Conservation (phyloP, 2,888 invertebrate species). For the Coelinius sp. region DNA sequence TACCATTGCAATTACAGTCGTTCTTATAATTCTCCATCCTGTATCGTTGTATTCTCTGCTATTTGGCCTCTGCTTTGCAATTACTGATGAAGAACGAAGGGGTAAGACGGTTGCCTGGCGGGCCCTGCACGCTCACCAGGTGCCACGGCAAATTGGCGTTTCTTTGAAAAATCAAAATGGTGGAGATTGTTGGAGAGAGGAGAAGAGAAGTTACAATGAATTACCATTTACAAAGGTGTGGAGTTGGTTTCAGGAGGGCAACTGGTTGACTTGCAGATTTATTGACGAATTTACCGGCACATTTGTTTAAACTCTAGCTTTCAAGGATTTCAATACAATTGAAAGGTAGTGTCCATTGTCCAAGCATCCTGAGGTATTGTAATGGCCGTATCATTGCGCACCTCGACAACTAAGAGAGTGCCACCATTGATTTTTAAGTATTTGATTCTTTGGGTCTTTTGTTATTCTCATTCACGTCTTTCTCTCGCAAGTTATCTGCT, state of each 20-base stretch:
- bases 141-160: constrained; percentile 56
- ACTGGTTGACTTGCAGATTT: constrained; percentile 64
- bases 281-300: constrained; percentile 65
- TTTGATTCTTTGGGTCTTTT: constrained; percentile 24
- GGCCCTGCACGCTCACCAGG: constrained; percentile 48
- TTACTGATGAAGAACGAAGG: constrained; percentile 38
- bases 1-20: constrained; percentile 47
- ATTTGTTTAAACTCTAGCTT: constrained; percentile 55
- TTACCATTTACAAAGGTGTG: constrained; percentile 7
- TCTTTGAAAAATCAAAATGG: constrained; percentile 54
- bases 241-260: constrained; percentile 32
- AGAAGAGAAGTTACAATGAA: constrained; percentile 10
- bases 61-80: constrained; percentile 36
- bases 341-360: constrained; percentile 62
- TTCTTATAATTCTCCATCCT: constrained; percentile 43
- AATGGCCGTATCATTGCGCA: constrained; percentile 53
- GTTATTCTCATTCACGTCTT: constrained; percentile 9
- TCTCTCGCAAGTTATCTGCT: background rate
- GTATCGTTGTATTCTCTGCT: constrained; percentile 24
- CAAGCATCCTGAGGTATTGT: constrained; percentile 50
- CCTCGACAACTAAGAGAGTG: constrained; percentile 32
- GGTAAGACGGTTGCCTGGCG: constrained; percentile 36
- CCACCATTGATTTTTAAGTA: constrained; percentile 27
- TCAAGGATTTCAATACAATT: constrained; percentile 65
- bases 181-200: constrained; percentile 37